These are phyloP conservation scores for Neotoxoptera formosana DNA, from an alignment of 1,140 invertebrate genomes.

Conservation along the genomic window DNA sequence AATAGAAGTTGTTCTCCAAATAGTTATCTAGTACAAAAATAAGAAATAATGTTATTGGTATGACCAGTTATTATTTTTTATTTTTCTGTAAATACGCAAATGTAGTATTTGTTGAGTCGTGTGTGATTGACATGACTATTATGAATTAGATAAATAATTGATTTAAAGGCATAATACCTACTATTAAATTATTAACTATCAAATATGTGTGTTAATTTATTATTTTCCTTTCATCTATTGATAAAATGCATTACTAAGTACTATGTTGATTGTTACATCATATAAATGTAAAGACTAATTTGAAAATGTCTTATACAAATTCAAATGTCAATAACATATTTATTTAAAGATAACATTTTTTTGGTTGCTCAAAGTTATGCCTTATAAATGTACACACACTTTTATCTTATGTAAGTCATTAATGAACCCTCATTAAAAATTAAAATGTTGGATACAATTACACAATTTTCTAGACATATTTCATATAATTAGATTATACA, in stretches of 20 bases:
- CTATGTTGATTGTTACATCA: neutral
- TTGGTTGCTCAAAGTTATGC: neutral
- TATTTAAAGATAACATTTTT: neutral
- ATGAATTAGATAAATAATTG: neutral
- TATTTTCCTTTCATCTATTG: neutral
- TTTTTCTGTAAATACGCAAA: neutral
- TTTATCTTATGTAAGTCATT: neutral
- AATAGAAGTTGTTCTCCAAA: neutral
- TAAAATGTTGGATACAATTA: neutral
- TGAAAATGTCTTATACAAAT: neutral
- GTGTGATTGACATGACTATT: neutral
- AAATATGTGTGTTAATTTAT: neutral
- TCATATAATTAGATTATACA: neutral
- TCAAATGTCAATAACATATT: neutral
- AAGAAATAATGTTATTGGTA: neutral
- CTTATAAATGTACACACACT: neutral
- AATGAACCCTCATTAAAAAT: neutral
- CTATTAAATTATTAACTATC: neutral
- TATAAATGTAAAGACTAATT: neutral
- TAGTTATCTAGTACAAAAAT: neutral
- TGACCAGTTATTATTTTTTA: neutral
- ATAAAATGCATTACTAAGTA: neutral
- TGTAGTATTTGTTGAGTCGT: neutral
- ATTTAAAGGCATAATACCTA: no score
- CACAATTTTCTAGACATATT: neutral